These are phyloP conservation scores for Molossus molossus DNA, from an alignment of 2,797 vertebrate species.

Conservation along the genomic window DNA sequence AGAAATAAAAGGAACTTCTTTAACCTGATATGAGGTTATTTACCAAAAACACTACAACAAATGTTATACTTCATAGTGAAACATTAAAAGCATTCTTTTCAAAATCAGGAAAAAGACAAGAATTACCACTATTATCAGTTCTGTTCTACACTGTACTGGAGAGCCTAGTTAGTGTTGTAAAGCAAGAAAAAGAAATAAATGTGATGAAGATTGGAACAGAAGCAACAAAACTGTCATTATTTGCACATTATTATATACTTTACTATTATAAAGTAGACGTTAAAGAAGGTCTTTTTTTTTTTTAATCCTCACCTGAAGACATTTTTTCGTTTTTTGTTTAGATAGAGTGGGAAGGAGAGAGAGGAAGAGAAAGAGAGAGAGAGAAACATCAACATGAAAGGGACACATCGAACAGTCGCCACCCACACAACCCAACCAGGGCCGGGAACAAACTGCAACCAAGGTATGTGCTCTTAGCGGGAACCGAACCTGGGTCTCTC, in stretches of 20 bases:
- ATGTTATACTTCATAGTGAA: background rate
- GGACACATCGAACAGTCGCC: too few relatives aligned
- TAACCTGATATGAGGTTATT: background rate
- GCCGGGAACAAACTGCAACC: too few relatives aligned
- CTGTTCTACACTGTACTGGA: background rate
- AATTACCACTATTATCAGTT: background rate
- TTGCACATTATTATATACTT: slow-evolving; percentile 7
- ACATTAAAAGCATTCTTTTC: background rate
- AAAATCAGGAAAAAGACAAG: slow-evolving; percentile 36
- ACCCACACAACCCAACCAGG: too few relatives aligned
- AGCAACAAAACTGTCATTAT: slow-evolving; percentile 34
- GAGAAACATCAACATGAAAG: too few relatives aligned
- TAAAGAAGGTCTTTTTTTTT: background rate
- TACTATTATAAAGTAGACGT: background rate
- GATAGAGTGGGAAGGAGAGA: too few relatives aligned
- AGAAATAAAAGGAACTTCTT: slow-evolving; percentile 7
- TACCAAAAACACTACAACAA: slow-evolving; percentile 3
- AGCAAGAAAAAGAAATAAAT: slow-evolving; percentile 1
- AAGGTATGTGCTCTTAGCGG: too few relatives aligned
- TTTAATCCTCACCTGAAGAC: too few relatives aligned
- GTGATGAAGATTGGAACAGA: background rate
- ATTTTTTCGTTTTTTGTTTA: too few relatives aligned
- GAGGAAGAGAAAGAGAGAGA: too few relatives aligned
- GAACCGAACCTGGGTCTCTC: too few relatives aligned
- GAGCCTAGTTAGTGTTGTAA: background rate